Conservation (phyloP, 2,113 vertebrate genomes). For the Alligator sinensis region DNA sequence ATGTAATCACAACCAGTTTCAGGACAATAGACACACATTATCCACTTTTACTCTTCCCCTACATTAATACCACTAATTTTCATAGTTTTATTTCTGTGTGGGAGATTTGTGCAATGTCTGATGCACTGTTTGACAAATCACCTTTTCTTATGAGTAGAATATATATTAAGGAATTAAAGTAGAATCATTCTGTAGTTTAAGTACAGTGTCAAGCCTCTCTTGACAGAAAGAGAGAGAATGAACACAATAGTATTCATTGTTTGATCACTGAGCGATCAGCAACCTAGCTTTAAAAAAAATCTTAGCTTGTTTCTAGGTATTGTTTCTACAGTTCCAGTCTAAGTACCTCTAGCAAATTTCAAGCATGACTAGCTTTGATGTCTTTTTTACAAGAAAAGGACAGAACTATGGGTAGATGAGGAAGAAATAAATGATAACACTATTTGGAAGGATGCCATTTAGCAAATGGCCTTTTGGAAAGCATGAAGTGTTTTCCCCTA, state of each 20-base stretch:
- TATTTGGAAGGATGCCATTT: not conserved
- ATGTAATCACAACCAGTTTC: rapidly evolving
- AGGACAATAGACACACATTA: not conserved
- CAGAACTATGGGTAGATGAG: not conserved
- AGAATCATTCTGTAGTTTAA: constrained; percentile 3
- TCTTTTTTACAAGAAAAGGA: not conserved
- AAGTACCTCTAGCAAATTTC: not conserved
- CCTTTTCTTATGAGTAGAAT: constrained; percentile 4
- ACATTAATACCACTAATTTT: not conserved
- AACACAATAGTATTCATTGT: not conserved
- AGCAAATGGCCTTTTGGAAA: not conserved
- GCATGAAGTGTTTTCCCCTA: not conserved
- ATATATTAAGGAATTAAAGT: not conserved
- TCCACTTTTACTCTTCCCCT: not conserved
- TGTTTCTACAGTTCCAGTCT: not conserved
- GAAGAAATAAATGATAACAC: constrained; percentile 2
- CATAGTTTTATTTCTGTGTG: constrained; percentile 4
- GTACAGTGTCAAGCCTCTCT: not conserved
- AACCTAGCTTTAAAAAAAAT: not conserved
- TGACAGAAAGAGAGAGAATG: constrained; percentile 19
- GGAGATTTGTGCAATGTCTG: constrained; percentile 5
- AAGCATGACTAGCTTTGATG: not conserved
- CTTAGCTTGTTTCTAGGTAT: not conserved
- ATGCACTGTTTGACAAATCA: not conserved
- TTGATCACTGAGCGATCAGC: not conserved